phyloP scores from a whole-genome alignment of 92 coral and sea anemone genomes.

The Epizoanthus illoricatus region DNA sequence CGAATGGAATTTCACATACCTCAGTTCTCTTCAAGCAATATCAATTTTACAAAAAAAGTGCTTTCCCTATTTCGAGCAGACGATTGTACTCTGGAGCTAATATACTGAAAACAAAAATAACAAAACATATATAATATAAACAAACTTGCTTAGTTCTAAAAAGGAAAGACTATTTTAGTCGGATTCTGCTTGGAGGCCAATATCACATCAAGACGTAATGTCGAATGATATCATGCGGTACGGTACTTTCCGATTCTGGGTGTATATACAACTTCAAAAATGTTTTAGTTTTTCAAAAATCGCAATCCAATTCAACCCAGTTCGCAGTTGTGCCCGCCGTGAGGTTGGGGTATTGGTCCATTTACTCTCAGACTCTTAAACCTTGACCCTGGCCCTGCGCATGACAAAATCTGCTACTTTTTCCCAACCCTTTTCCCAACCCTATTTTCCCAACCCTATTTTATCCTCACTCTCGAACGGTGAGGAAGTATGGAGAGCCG shows the following conservation, averaged over 20 bases:
- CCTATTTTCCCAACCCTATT: no score
- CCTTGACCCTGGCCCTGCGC: no score
- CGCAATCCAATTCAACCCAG: not conserved
- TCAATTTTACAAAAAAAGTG: not conserved
- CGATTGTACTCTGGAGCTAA: not conserved
- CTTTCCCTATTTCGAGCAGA: not conserved
- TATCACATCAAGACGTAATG: not conserved
- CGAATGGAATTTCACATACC: not conserved
- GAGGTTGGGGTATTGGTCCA: no score
- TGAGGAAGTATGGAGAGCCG: no score
- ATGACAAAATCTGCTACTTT: no score
- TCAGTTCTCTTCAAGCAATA: not conserved
- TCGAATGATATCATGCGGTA: not conserved
- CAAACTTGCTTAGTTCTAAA: not conserved
- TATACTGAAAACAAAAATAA: not conserved
- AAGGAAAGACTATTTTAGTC: conserved; percentile 4
- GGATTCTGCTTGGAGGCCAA: not conserved
- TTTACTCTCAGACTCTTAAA: no score
- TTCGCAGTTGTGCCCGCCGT: not conserved
- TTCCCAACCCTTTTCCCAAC: no score
- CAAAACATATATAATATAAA: not conserved
- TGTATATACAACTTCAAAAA: not conserved
- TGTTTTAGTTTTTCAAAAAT: not conserved
- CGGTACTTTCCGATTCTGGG: not conserved
- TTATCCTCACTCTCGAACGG: no score